Evolutionary conservation across 1,140 invertebrate genomes (phyloP), one percentile per base, ranked within the genome.

Genomic region (Sweltsa coloradensis): DNA sequence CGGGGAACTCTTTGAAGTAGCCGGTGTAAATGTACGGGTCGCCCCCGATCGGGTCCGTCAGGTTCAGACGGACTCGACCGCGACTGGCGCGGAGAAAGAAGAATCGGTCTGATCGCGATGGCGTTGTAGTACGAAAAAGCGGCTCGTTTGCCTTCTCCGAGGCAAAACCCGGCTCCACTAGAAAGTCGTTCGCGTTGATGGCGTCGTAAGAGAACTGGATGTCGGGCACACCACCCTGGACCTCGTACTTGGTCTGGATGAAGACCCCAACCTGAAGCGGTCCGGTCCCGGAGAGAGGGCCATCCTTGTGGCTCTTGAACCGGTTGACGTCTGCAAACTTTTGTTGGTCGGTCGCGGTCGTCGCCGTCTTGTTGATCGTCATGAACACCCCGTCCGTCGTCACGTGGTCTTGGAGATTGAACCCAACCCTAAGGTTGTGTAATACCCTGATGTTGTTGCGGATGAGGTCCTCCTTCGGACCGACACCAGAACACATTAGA

Each of bases 1-100:
- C 89, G n/a, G 77, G 70, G 1, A 81, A 79, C 41, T 91, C 81
- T 3, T 74, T 70, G 52, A 95, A 79, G 56, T 95, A 95, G 60
- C 91, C 93, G 0, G 94, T 89, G 60, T 92, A 85, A 41, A 97
- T 92, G n/a, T 89, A 72, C 0, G 95, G 95, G 2, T 36, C 36
- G n/a, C 46, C 46, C 46, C 46, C 40, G 16, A 47, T 22, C 3
- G 46, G 46, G 26, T 47, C 57, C 3, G 51, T 57, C 11, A 31
- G 53, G 36, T 49, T 51, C 2, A 69, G 53, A 13, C 45, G 52
- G 18, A 69, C 40, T 3, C 40, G 49, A 18, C 67, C 67, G 51
- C 62, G 61, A n/a, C n/a, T n/a, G n/a, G n/a, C n/a, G n/a, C 5
- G 79, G 78, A 41, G 65, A 60, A 39, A 80, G 53, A 18, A 75